Base-by-base conservation (phyloP, 1,140 invertebrate species). In the Bombus fervidus region DNA sequence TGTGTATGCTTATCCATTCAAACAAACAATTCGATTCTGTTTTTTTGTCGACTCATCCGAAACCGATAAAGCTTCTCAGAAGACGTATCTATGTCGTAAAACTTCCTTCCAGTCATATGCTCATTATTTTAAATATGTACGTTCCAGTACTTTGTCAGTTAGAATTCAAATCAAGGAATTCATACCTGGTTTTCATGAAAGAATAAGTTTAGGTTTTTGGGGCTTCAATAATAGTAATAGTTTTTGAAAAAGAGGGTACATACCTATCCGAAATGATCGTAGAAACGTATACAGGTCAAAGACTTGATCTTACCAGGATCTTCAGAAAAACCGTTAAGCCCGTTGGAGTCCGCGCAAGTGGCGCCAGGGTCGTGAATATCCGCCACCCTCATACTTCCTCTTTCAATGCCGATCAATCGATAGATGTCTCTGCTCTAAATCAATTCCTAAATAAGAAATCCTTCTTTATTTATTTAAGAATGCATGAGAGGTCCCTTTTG, bases 251-350 rank as follows among this genome's bases (percentile, higher is more conserved):
- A 22, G 13, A 25, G 37, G 34, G 4, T 62, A n/a, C 18, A 31
- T 10, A 62, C 12, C n/a, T n/a, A 3, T 62, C 59, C 10, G 10
- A n/a, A 10, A 25, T 18, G 28, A 28, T 59, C n/a, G 22, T 73
- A 59, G 25, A 57, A 71, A 41, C 37, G 31, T 53, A 64, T 39
- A 85, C 87, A 88, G 85, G 57, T 84, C 76, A 76, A 71, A 76
- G 69, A 80, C 75, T 53, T 25, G 18, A 84, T 85, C 64, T 37
- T 5, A 82, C 64, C 41, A 59, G 47, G 37, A 86, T 87, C 69
- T 80, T 80, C 28, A 74, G 28, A 34, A 86, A 83, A 87, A 84
- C 81, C 85, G 87, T 87, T 88, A 83, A 64, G 37, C 64, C 57
- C 18, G 74, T 81, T 81, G 25, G n/a, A 57, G 37, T 73, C 41